These are phyloP conservation scores for Drosophila ustulata DNA, from an alignment of 2,888 invertebrate species.

Conservation along the genomic window DNA sequence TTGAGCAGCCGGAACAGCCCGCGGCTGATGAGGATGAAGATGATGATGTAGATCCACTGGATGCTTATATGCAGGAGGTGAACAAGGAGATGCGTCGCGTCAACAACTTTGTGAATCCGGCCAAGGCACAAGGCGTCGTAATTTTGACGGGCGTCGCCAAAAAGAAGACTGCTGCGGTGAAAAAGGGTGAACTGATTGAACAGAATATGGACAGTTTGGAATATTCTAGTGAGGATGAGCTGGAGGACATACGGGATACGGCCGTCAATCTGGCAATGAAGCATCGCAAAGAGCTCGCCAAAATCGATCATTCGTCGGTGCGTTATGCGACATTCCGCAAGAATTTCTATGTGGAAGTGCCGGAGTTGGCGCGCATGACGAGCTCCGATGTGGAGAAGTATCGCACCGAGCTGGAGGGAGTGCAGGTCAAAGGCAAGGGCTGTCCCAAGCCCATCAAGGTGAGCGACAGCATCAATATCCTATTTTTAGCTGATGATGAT, in stretches of 20 bases:
- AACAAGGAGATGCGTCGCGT: constrained; percentile 86
- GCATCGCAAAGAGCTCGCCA: constrained; percentile 95
- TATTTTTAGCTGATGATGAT: too few relatives aligned
- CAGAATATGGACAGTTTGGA: constrained; percentile 99
- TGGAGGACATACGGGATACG: constrained; percentile 96
- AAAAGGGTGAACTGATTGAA: constrained; percentile 99
- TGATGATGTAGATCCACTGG: constrained; percentile 97
- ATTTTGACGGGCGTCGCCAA: constrained; percentile 95
- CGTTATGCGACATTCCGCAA: constrained; percentile 96
- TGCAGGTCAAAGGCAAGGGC: constrained; percentile 97
- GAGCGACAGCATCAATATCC: constrained; percentile 18
- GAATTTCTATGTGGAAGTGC: constrained; percentile 98
- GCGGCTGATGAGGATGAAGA: constrained; percentile 87
- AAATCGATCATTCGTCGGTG: constrained; percentile 95
- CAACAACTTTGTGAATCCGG: constrained; percentile 85
- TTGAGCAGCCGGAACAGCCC: background rate
- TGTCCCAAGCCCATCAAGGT: constrained; percentile 96
- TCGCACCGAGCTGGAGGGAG: constrained; percentile 96
- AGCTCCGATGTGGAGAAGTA: constrained; percentile 93
- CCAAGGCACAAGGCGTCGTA: constrained; percentile 87
- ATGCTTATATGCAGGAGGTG: constrained; percentile 98
- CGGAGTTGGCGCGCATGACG: constrained; percentile 97
- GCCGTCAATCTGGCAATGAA: constrained; percentile 95
- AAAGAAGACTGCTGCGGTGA: constrained; percentile 88
- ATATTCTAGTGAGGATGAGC: constrained; percentile 98